These are phyloP conservation scores for Chascanopsetta lugubris DNA, from an alignment of 2,113 vertebrate species.

Conservation along the genomic window DNA sequence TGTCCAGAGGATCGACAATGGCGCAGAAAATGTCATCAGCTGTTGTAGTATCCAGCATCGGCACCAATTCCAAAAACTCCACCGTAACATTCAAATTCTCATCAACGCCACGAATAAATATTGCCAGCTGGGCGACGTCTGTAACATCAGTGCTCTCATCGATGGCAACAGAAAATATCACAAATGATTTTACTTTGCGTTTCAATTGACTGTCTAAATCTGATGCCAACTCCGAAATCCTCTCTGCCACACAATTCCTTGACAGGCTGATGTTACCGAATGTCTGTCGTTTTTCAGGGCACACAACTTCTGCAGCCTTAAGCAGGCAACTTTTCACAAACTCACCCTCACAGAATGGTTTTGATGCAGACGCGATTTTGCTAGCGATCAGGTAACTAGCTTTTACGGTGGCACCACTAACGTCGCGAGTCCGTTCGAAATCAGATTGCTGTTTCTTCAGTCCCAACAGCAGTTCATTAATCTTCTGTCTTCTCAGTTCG, in stretches of 20 bases:
- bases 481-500: too few species aligned
- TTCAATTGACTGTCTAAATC: slow-evolving; percentile 2
- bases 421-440: too few species aligned
- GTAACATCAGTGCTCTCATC: slow-evolving; percentile 7
- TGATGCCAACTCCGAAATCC: too few species aligned
- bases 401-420: too few species aligned
- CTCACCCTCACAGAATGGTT: neutral
- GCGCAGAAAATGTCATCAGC: slow-evolving; percentile 15
- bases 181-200: neutral
- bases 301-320: slow-evolving; percentile 10
- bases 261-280: slow-evolving; percentile 11
- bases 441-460: too few species aligned
- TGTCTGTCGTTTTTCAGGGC: neutral
- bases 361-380: too few species aligned
- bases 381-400: too few species aligned
- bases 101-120: neutral
- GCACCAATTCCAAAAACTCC: slow-evolving; percentile 16
- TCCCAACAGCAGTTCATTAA: too few species aligned
- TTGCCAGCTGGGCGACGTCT: neutral
- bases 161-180: neutral
- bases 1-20: neutral
- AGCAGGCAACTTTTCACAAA: slow-evolving; percentile 8
- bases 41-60: slow-evolving; percentile 12
- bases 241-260: too few species aligned
- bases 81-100: neutral